phyloP scores from a whole-genome alignment of 1,140 invertebrate genomes.

The Agrilus planipennis region DNA sequence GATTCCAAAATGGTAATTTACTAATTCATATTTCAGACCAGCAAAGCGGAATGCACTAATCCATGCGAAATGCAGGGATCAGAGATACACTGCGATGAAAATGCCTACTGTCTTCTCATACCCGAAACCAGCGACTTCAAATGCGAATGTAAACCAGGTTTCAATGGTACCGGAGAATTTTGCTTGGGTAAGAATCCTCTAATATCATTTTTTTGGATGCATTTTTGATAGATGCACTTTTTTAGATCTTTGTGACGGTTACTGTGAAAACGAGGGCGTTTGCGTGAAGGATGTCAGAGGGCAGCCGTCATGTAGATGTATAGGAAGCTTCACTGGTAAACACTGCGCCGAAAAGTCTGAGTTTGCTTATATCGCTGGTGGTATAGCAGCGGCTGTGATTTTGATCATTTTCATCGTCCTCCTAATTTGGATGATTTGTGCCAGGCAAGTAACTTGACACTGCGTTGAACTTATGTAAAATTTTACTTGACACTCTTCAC shows the following conservation, averaged over 20 bases:
- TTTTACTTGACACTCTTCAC: background rate
- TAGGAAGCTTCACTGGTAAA: conserved; percentile 85
- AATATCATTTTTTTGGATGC: background rate
- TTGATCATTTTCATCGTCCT: conserved; percentile 85
- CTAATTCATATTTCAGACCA: conserved; percentile 42
- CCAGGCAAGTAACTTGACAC: conserved; percentile 44
- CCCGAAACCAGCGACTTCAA: conserved; percentile 76
- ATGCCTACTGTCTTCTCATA: conserved; percentile 80
- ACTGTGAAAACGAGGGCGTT: conserved; percentile 82
- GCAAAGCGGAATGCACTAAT: conserved; percentile 77
- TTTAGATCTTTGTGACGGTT: conserved; percentile 73
- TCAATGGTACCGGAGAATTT: conserved; percentile 73
- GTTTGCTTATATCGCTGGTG: conserved; percentile 88
- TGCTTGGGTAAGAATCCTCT: conserved; percentile 46
- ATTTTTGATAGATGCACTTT: conserved; percentile 4
- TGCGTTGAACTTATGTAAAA: background rate
- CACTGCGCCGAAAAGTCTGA: conserved; percentile 83
- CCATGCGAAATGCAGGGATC: conserved; percentile 78
- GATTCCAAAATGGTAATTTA: conserved; percentile 1
- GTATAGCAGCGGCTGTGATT: conserved; percentile 82
- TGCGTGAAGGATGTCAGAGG: conserved; percentile 78
- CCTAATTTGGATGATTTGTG: conserved; percentile 95
- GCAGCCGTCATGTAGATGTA: conserved; percentile 75
- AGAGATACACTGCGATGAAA: conserved; percentile 74
- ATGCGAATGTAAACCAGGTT: conserved; percentile 90